Percentiles rank a stretch among this genome's conserved stretches.
Evolutionary conservation across 2,888 invertebrate species (phyloP).

Genomic region (Conistra vaccinii): DNA sequence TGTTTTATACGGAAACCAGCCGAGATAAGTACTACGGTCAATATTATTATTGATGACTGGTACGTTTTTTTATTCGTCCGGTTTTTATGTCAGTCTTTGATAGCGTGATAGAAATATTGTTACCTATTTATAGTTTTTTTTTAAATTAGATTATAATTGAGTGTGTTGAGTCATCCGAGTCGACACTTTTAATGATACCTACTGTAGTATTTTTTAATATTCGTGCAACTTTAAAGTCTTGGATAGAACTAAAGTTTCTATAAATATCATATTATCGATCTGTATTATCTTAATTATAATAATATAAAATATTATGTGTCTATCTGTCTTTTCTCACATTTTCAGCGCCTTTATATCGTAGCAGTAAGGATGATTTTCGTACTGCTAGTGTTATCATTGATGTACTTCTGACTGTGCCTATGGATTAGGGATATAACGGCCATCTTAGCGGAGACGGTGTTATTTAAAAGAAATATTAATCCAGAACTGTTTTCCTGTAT

Average conservation of each 20-base stretch:
- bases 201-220: background rate
- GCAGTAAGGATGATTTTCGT: background rate
- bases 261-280: too few relatives aligned
- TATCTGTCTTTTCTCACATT: background rate
- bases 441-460: background rate
- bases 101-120: background rate
- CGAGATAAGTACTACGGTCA: slow-evolving; percentile 26
- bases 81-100: background rate
- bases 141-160: background rate
- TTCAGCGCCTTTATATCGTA: too few relatives aligned
- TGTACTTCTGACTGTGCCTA: background rate
- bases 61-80: background rate
- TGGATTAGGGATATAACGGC: background rate
- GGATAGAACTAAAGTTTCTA: too few relatives aligned
- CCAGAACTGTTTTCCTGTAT: too few relatives aligned
- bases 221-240: background rate
- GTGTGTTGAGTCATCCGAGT: slow-evolving; percentile 2
- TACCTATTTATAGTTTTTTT: background rate
- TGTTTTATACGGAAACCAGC: slow-evolving; percentile 34
- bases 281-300: background rate
- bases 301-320: background rate
- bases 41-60: background rate
- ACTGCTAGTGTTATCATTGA: background rate
- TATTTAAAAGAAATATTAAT: too few relatives aligned
- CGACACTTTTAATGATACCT: background rate